Conservation (phyloP, 37 sponge, comb jelly and placozoan species). For the Chondrilla cf. caribensis region DNA sequence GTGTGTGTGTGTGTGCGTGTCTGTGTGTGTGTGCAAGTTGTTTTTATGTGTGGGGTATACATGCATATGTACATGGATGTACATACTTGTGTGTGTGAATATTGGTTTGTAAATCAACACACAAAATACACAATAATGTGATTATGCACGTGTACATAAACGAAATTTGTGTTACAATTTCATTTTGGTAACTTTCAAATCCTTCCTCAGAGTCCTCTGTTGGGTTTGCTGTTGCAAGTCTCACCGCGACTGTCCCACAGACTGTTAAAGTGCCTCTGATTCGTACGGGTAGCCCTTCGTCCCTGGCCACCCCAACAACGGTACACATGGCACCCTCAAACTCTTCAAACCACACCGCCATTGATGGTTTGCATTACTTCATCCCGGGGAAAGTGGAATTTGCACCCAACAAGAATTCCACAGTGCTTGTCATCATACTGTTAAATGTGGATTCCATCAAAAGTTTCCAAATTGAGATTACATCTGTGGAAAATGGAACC, state of each 20-base stretch:
- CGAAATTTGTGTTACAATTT: no score
- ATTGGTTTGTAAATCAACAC: no score
- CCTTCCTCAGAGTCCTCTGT: no score
- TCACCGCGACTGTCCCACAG: no score
- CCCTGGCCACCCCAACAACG: neutral
- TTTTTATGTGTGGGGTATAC: slow-evolving; percentile 1
- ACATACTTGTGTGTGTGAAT: no score
- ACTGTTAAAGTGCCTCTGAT: no score
- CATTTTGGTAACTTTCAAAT: no score
- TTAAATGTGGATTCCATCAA: neutral
- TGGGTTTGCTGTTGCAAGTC: no score
- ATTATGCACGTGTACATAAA: no score
- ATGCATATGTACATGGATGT: no score
- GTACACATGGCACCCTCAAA: neutral
- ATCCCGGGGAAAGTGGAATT: neutral
- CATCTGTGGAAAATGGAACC: slow-evolving; percentile 3
- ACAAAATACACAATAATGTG: no score
- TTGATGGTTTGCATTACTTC: neutral
- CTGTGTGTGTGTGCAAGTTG: slow-evolving; percentile 27
- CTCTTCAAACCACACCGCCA: neutral
- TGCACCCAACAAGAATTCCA: neutral
- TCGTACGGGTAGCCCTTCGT: neutral
- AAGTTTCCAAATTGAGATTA: neutral
- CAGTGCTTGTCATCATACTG: neutral
- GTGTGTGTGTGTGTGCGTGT: slow-evolving; percentile 28